phyloP scores from a whole-genome alignment of 2,797 vertebrate genomes.

The Champsocephalus gunnari region DNA sequence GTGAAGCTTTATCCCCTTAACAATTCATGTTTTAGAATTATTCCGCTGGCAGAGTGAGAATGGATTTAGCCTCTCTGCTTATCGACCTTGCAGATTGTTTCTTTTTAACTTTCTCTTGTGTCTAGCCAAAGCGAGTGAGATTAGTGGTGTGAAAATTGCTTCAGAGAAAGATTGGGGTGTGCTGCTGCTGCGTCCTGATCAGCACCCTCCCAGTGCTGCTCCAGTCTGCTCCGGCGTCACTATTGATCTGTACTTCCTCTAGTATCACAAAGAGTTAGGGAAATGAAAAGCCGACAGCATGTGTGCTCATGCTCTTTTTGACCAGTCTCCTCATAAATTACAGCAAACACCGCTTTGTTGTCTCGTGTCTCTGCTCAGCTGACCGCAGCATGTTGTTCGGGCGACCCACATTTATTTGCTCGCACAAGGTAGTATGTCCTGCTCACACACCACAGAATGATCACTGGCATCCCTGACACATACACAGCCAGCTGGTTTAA shows the following conservation, averaged over 20 bases:
- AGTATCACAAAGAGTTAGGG: slow-evolving; percentile 71
- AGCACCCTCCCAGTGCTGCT: slow-evolving; percentile 37
- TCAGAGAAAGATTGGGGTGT: slow-evolving; percentile 49
- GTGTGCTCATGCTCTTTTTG: slow-evolving; percentile 66
- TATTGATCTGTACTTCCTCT: slow-evolving; percentile 62
- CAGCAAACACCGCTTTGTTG: slow-evolving; percentile 61
- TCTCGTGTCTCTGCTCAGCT: slow-evolving; percentile 55
- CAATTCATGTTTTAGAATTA: slow-evolving; percentile 56
- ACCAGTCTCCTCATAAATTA: slow-evolving; percentile 70
- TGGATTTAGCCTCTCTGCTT: slow-evolving; percentile 64
- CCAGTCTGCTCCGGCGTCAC: slow-evolving; percentile 47
- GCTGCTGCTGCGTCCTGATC: slow-evolving; percentile 50
- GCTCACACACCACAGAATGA: slow-evolving; percentile 17
- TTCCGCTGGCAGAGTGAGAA: slow-evolving; percentile 50
- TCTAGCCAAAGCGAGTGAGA: slow-evolving; percentile 60
- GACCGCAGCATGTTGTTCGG: slow-evolving; percentile 52
- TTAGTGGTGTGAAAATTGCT: slow-evolving; percentile 63
- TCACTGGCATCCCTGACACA: slow-evolving; percentile 28
- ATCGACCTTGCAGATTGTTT: slow-evolving; percentile 72
- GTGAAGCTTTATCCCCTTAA: slow-evolving; percentile 43
- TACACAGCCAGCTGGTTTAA: slow-evolving; percentile 14
- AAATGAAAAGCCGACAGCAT: slow-evolving; percentile 70
- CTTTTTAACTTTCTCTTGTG: slow-evolving; percentile 62
- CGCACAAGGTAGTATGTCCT: neutral
- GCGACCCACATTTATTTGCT: slow-evolving; percentile 39